Evolutionary conservation across 1,140 invertebrate genomes (phyloP).

Genomic region (Drosophila erecta): DNA sequence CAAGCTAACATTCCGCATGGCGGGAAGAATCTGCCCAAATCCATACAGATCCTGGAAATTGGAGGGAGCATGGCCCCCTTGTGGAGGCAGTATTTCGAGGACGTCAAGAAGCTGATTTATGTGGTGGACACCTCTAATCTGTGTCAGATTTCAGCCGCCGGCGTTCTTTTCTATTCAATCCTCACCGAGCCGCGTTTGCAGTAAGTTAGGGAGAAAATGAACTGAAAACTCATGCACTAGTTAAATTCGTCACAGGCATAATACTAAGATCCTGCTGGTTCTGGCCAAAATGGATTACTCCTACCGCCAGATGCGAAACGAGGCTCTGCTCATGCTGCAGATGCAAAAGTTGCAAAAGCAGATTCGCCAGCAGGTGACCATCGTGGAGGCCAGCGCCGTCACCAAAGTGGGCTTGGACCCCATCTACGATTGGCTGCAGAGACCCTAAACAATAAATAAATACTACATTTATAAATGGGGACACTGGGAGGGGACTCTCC

Average conservation of each 20-base stretch:
- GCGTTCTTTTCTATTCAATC: slow-evolving; percentile 90
- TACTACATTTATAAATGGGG: too few relatives aligned
- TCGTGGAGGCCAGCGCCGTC: slow-evolving; percentile 90
- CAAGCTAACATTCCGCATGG: slow-evolving; percentile 9
- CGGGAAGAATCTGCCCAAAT: slow-evolving; percentile 80
- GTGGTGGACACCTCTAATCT: slow-evolving; percentile 92
- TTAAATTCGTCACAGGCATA: not conserved
- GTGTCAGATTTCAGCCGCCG: slow-evolving; percentile 92
- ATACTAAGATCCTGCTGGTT: slow-evolving; percentile 88
- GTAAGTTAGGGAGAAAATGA: slow-evolving; percentile 76
- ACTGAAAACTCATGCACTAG: not conserved
- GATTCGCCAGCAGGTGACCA: slow-evolving; percentile 87
- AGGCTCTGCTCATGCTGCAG: slow-evolving; percentile 92
- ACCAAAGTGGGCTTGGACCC: slow-evolving; percentile 89
- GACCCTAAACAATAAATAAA: slow-evolving; percentile 30
- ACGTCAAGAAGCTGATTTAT: slow-evolving; percentile 90
- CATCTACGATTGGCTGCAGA: slow-evolving; percentile 87
- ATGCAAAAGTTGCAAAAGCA: slow-evolving; percentile 88
- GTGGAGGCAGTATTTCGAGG: slow-evolving; percentile 89
- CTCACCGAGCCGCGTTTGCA: slow-evolving; percentile 89
- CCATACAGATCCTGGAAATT: slow-evolving; percentile 87
- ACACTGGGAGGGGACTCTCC: too few relatives aligned
- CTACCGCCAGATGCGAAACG: slow-evolving; percentile 92
- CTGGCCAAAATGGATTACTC: slow-evolving; percentile 93
- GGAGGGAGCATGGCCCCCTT: slow-evolving; percentile 92